phyloP scores from a whole-genome alignment of 2,888 invertebrate species.

The Drosophila meridionalis region DNA sequence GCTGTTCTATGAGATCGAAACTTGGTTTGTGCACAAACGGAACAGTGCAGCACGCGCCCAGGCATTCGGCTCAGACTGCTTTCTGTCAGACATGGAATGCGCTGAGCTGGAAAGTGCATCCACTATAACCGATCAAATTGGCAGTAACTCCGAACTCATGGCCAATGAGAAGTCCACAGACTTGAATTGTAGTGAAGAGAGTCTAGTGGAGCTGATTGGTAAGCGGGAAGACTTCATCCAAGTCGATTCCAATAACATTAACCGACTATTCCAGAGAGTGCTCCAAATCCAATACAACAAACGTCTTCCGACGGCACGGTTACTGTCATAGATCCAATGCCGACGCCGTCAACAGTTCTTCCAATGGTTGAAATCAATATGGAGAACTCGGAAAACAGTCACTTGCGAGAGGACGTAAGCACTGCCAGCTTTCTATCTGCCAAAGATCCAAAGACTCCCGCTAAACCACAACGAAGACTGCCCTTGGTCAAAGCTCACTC shows the following conservation, averaged over 20 bases:
- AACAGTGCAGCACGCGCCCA: slow-evolving; percentile 37
- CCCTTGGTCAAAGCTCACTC: neutral
- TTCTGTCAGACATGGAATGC: slow-evolving; percentile 30
- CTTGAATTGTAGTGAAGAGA: neutral
- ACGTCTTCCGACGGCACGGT: neutral
- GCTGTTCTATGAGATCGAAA: slow-evolving; percentile 63
- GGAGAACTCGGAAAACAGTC: slow-evolving; percentile 38
- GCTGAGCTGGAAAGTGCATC: slow-evolving; percentile 14
- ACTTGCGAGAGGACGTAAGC: slow-evolving; percentile 53
- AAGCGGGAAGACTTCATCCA: neutral
- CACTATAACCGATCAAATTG: neutral
- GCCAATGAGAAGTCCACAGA: neutral
- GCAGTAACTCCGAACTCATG: neutral
- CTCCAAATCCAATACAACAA: neutral
- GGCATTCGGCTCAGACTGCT: slow-evolving; percentile 31
- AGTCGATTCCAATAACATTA: neutral
- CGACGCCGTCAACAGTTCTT: neutral
- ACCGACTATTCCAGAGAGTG: slow-evolving; percentile 40
- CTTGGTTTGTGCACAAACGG: slow-evolving; percentile 60
- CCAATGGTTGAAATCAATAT: slow-evolving; percentile 73
- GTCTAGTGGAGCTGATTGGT: slow-evolving; percentile 35
- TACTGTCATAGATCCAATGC: neutral
- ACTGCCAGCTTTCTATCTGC: slow-evolving; percentile 15
- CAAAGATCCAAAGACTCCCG: neutral
- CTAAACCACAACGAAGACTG: neutral